Evolutionary conservation across 1,140 invertebrate species (phyloP), one percentile per base, ranked within the genome.

Genomic region (Ruditapes philippinarum): DNA sequence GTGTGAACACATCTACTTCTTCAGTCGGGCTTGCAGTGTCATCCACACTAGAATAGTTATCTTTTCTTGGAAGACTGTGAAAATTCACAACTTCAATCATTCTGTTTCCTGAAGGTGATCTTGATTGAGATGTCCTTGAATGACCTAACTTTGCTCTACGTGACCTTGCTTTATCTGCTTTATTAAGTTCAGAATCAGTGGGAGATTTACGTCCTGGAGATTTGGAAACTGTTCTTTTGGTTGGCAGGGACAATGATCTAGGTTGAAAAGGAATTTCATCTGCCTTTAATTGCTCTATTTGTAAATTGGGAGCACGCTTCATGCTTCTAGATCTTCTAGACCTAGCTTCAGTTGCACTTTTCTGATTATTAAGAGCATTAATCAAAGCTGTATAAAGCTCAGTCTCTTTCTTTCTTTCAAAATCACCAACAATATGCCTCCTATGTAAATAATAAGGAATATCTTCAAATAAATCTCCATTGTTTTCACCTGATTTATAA

Each of bases 31-130:
- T 96, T 14, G 96, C 91, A 2, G 96, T 95, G 91, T 96, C 96
- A 93, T 96, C 96, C 31, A 95, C 93, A 82, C 93, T 94, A 11
- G 96, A 96, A 85, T 94, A 96, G 90, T 95, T 96, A 49, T 95
- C 94, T 49, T 93, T 94, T 14, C 95, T 92, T 19, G 96, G 96
- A 14, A 96, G 93, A 57, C 95, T 95, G 85, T 95, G 94, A 49
- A 93, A 93, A 54, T 92, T 93, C 11, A 96, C 95, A 57, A 96
- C 92, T 68, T 96, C 96, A 89, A 95, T 92, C 22, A 94, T 90
- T 85, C 93, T 91, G 78, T 91, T 90, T 25, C 91, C 80, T 0
- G 92, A 91, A 19, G 94, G 94, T 0, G 95, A 94, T 33, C 91
- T 90, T 31, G 93, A 93, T 11, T 81, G 33, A 25, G 90, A 90